Percentiles rank a stretch among this genome's conserved stretches.
Evolutionary conservation across 2,888 invertebrate species (phyloP).

Genomic region (Epinotia ramella): DNA sequence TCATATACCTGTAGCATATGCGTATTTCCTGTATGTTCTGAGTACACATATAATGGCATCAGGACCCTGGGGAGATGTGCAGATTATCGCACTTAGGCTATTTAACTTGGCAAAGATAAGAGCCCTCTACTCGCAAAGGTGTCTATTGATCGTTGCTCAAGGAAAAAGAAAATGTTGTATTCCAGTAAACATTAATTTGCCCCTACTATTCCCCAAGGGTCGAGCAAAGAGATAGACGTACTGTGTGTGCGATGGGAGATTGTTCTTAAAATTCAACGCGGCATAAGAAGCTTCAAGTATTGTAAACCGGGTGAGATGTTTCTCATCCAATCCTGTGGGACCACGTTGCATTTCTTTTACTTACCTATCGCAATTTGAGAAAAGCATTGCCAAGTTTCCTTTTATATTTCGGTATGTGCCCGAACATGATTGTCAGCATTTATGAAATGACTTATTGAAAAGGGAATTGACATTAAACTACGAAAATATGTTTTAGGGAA

Average conservation of each 20-base stretch:
- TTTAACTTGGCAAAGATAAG: slow-evolving; percentile 31
- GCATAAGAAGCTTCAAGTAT: slow-evolving; percentile 5
- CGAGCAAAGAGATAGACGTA: slow-evolving; percentile 5
- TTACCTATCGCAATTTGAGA: slow-evolving; percentile 17
- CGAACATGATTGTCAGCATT: neutral
- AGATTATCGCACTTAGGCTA: slow-evolving; percentile 37
- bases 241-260: slow-evolving; percentile 11
- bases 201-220: slow-evolving; percentile 6
- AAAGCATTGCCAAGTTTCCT: slow-evolving; percentile 9
- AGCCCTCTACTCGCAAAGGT: slow-evolving; percentile 25
- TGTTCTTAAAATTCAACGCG: slow-evolving; percentile 22
- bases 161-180: slow-evolving; percentile 15
- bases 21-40: neutral
- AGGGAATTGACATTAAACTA: too few species aligned
- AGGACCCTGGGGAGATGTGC: slow-evolving; percentile 6
- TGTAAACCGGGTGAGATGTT: slow-evolving; percentile 6
- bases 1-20: too few species aligned
- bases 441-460: neutral
- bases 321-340: slow-evolving; percentile 15
- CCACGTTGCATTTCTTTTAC: slow-evolving; percentile 4
- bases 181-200: slow-evolving; percentile 28
- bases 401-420: neutral
- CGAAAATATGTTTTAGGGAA: neutral
- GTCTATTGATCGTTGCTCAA: slow-evolving; percentile 22
- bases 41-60: neutral